Evolutionary conservation across 2,888 invertebrate species (phyloP).

Genomic region (Limnephilus marmoratus): DNA sequence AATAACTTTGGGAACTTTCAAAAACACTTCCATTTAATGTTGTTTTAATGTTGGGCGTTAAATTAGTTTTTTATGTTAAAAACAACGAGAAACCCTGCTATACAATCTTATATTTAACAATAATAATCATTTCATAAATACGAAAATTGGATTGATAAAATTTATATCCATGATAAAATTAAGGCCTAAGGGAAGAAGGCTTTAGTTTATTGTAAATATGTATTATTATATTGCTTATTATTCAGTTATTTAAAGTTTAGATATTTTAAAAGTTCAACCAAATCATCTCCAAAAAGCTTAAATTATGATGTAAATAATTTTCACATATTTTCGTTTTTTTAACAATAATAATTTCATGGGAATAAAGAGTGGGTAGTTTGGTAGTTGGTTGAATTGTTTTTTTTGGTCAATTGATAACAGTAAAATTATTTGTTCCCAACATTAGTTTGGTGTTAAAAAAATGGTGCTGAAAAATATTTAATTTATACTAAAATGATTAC

Average conservation of each 20-base stretch:
- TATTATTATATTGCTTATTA: background rate
- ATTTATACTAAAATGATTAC: too few species aligned
- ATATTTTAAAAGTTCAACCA: background rate
- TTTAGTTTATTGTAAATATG: background rate
- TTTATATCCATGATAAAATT: background rate
- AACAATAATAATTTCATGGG: background rate
- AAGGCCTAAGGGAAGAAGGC: background rate
- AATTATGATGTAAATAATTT: background rate
- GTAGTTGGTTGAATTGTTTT: background rate
- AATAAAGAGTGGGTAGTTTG: background rate
- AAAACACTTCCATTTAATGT: background rate
- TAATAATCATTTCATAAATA: too few species aligned
- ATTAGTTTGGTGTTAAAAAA: background rate
- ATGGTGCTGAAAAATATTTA: background rate
- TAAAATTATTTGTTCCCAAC: background rate
- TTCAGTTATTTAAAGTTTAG: background rate
- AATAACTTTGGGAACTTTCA: background rate
- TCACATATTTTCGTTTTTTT: background rate
- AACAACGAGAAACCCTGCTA: background rate
- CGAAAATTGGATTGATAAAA: background rate
- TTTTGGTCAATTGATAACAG: background rate
- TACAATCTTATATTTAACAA: too few species aligned
- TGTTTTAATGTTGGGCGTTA: background rate
- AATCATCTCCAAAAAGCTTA: background rate
- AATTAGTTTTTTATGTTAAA: background rate